A percentile compares a stretch with the other conserved stretches of the same genome.
Evolutionary conservation across 1,140 invertebrate genomes (phyloP).

Genomic region (Psilanteris sp.): DNA sequence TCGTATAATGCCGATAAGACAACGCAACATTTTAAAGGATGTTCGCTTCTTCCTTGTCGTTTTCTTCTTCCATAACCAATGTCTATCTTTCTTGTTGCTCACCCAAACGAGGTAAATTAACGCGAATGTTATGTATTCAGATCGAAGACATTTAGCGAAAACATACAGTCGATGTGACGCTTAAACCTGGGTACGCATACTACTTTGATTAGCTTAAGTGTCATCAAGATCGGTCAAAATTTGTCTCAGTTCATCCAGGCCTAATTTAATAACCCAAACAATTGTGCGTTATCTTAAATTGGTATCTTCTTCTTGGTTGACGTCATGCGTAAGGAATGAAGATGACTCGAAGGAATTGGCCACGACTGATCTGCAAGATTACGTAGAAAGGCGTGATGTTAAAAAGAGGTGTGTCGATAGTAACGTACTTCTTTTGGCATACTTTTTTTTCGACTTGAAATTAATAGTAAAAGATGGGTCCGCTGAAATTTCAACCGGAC

Average conservation of each 20-base stretch:
- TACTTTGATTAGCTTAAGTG: conserved; percentile 7
- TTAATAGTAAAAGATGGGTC: conserved; percentile 24
- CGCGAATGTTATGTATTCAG: conserved; percentile 58
- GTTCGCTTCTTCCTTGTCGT: conserved; percentile 19
- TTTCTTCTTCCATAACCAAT: conserved; percentile 8
- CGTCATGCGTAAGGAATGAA: conserved; percentile 18
- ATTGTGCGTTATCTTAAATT: conserved; percentile 17
- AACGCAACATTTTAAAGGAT: conserved; percentile 67
- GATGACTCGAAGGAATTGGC: conserved; percentile 21
- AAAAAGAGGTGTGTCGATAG: conserved; percentile 41
- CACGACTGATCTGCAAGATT: conserved; percentile 8
- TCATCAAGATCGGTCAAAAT: conserved; percentile 7
- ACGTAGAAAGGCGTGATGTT: conserved; percentile 43
- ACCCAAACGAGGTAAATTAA: conserved; percentile 67
- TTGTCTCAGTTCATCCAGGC: conserved; percentile 2
- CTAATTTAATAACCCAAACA: conserved; percentile 38
- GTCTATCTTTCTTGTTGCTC: conserved; percentile 30
- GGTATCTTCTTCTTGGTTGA: conserved; percentile 7
- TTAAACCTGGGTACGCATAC: too few species aligned
- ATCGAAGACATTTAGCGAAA: conserved; percentile 18
- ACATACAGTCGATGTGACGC: neutral
- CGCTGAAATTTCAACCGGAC: conserved; percentile 75
- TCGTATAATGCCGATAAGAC: conserved; percentile 71
- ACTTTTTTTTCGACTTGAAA: conserved; percentile 19
- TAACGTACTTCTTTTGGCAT: conserved; percentile 14